Conservation (phyloP, 2,888 invertebrate species). For the Capitulum mitella region DNA sequence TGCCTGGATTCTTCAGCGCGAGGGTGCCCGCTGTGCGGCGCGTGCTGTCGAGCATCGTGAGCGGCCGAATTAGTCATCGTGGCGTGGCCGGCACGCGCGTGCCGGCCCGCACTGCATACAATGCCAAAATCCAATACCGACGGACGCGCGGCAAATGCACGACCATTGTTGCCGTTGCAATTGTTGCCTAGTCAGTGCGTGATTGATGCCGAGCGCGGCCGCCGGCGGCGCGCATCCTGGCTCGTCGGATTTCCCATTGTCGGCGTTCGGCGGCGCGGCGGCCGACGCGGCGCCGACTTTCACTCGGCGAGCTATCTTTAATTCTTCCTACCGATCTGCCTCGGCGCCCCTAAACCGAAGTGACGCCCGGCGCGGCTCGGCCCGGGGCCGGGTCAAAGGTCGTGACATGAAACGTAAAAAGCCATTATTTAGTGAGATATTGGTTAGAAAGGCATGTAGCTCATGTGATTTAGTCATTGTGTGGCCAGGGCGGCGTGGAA, state of each 20-base stretch:
- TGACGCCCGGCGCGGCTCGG: background rate
- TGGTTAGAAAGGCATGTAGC: conserved; percentile 24
- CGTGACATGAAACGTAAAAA: conserved; percentile 18
- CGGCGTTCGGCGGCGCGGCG: background rate
- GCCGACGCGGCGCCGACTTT: background rate
- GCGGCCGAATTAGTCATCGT: background rate
- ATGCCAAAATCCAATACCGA: background rate
- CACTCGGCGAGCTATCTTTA: conserved; percentile 10
- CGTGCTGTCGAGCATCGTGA: background rate
- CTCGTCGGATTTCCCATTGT: background rate
- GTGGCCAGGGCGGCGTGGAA: background rate
- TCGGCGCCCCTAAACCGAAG: background rate
- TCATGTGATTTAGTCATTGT: conserved; percentile 23
- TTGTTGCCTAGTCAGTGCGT: background rate
- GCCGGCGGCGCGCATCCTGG: background rate
- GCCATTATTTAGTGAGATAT: conserved; percentile 24
- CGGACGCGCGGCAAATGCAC: background rate
- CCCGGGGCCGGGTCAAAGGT: background rate
- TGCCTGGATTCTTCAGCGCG: background rate
- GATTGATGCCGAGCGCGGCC: background rate
- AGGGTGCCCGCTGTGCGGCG: background rate
- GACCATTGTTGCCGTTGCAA: background rate
- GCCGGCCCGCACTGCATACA: background rate
- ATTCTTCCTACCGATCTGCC: conserved; percentile 1
- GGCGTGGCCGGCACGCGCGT: background rate